Percentiles rank a stretch among this genome's conserved stretches.
Evolutionary conservation across 2,888 invertebrate species (phyloP).

Genomic region (Andrena dorsata): DNA sequence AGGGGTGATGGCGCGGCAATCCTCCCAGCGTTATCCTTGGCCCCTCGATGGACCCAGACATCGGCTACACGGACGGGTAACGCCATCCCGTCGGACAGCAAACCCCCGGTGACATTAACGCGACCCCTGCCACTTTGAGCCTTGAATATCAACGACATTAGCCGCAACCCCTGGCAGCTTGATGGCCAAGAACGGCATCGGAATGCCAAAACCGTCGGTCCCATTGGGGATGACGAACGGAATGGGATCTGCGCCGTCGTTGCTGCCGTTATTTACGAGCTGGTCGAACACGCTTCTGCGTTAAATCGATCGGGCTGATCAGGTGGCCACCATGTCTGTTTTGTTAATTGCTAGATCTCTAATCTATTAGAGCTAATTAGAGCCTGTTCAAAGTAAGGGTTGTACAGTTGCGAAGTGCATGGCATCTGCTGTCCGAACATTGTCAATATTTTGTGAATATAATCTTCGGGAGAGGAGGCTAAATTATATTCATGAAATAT

Average conservation of each 20-base stretch:
- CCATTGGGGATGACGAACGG: conserved; percentile 24
- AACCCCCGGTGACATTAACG: conserved; percentile 78
- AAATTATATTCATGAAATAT: no score
- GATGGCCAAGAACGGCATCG: conserved; percentile 62
- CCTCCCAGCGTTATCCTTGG: conserved; percentile 30
- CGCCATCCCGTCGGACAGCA: conserved; percentile 70
- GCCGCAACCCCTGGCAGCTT: conserved; percentile 67
- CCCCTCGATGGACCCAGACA: conserved; percentile 65
- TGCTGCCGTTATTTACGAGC: conserved; percentile 5
- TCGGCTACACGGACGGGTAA: conserved; percentile 73
- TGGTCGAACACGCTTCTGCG: background rate
- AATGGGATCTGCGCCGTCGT: conserved; percentile 17
- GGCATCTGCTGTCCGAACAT: no score
- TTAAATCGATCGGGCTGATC: conserved; percentile 20
- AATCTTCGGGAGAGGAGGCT: no score
- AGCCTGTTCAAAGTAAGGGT: no score
- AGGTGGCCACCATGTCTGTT: no score
- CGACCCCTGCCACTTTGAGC: conserved; percentile 76
- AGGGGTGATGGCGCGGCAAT: conserved; percentile 20
- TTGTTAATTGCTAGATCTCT: no score
- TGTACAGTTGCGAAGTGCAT: no score
- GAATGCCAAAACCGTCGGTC: conserved; percentile 67
- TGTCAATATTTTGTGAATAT: background rate
- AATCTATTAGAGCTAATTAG: no score
- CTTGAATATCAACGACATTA: conserved; percentile 81